phyloP scores from a whole-genome alignment of 2,797 vertebrate species.

The Poeciliopsis gracilis region DNA sequence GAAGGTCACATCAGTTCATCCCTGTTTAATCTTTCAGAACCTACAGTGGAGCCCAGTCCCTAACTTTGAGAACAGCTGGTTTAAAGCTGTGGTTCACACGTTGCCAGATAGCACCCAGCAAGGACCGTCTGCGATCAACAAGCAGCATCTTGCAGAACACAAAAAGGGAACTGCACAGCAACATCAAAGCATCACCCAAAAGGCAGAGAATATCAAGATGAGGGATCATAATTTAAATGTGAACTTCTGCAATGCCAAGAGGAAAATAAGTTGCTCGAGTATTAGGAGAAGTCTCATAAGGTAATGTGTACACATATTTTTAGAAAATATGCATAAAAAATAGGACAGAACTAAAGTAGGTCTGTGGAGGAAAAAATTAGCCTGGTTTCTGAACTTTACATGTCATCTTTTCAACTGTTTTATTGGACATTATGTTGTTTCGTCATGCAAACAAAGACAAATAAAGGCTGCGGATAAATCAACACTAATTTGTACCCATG shows the following conservation, averaged over 20 bases:
- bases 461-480: not conserved
- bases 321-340: constrained; percentile 1
- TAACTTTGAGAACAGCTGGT: not conserved
- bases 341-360: not conserved
- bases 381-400: not conserved
- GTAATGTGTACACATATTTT: not conserved
- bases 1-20: not conserved
- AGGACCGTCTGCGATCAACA: constrained; percentile 2
- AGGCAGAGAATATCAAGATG: not conserved
- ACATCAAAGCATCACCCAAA: constrained; percentile 7
- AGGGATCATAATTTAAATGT: not conserved
- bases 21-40: not conserved
- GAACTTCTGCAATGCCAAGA: not conserved
- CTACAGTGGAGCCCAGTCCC: not conserved
- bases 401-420: not conserved
- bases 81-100: not conserved
- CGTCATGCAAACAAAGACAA: not conserved
- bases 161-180: not conserved
- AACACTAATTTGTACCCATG: not conserved
- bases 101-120: not conserved
- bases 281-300: not conserved
- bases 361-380: not conserved
- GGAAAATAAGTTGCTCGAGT: not conserved
- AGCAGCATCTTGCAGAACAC: constrained; percentile 3
- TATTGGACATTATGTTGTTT: not conserved